These are phyloP conservation scores for Misgurnus mizolepis DNA, from an alignment of 2,113 vertebrate genomes.

Conservation along the genomic window DNA sequence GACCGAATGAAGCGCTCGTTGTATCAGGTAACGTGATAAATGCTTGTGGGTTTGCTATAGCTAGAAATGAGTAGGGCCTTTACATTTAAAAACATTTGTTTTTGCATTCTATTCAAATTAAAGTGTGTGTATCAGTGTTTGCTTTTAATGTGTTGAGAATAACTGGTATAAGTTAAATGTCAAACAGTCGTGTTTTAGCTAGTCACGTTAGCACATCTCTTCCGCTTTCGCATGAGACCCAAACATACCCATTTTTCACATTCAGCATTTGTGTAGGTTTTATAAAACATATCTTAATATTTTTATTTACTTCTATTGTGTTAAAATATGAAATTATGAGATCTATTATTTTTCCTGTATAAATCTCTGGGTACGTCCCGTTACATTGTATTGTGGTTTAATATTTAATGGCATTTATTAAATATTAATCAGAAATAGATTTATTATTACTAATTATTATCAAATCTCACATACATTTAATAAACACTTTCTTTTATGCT, in stretches of 20 bases:
- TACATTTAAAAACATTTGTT: neutral
- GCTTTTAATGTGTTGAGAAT: neutral
- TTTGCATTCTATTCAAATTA: neutral
- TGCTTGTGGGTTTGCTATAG: neutral
- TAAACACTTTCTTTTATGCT: too few species aligned
- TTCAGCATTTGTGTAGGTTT: too few species aligned
- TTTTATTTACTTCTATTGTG: neutral
- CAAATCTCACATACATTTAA: too few species aligned
- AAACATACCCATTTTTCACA: neutral
- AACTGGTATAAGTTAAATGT: too few species aligned
- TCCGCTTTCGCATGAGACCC: conserved; percentile 8
- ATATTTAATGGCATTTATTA: too few species aligned
- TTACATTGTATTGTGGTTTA: neutral
- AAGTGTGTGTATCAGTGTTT: neutral
- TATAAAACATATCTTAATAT: neutral
- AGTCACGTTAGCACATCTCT: conserved; percentile 13
- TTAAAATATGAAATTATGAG: neutral
- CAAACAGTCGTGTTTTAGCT: conserved; percentile 15
- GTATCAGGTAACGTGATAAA: conserved; percentile 73
- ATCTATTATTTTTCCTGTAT: neutral
- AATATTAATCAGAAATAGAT: too few species aligned
- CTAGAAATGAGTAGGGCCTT: neutral
- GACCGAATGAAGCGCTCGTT: conserved; percentile 91
- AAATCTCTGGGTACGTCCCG: neutral
- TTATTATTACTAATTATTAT: too few species aligned